Evolutionary conservation across 2,797 vertebrate genomes (phyloP), one percentile per base, ranked within the genome.

Genomic region (Stomatorhinus walkeri): DNA sequence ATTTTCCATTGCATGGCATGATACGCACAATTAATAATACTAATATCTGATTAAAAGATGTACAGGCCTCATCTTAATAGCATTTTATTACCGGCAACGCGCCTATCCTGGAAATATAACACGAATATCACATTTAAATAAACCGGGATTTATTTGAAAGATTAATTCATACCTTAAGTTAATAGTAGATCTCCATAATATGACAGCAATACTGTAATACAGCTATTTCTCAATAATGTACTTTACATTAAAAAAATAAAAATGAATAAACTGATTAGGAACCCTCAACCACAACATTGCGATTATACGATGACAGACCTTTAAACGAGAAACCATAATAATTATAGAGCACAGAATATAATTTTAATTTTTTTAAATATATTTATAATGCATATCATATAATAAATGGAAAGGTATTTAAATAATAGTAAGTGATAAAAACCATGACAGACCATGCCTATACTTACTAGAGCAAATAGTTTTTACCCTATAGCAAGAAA

Each of bases 11-110:
- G 36, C 76, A 19, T 81, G 36, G 19, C 40, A 81, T 46, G 36
- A 81, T 81, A 81, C 76, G 7, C 36, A 81, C 76, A 81, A 81
- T 81, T 81, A 10, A 81, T 81, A 81, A 43, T n/a, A 81, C 40
- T 81, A 81, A 81, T 81, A 81, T 81, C 76, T 46, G 76, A 81
- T 81, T 81, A 46, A 46, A 16, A 43, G 4, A 12, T 43, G 19
- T 79, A 81, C 16, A 46, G 40, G 7, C 36, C 16, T n/a, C 76
- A 81, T 22, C 76, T 81, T 81, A 61, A 19, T 81, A 43, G 43
- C 36, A 43, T 43, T 19, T 81, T 81, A 10, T 81, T 43, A 81
- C 1, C 19, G 40, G 76, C 19, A n/a, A 81, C 76, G 19, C 14
- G 19, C 76, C 19, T 9, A 43, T 6, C 76, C 76, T 43, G 28